These are phyloP conservation scores for Oxystoma pomonae DNA, from an alignment of 2,888 invertebrate species.

Conservation along the genomic window DNA sequence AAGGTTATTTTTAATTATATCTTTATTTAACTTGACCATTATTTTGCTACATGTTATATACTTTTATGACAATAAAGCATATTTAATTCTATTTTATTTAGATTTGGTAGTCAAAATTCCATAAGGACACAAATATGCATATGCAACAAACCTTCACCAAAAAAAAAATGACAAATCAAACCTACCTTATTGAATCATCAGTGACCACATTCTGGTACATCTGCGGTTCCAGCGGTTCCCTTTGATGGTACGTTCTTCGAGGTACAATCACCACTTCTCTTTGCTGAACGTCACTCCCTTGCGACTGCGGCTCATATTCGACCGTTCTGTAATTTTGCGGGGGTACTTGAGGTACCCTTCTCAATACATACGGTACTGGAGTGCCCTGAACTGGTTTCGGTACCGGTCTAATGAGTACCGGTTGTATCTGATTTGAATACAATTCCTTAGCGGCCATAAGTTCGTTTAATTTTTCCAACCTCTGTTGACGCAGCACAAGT, in stretches of 20 bases:
- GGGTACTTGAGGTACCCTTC: conserved; percentile 2
- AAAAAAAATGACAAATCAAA: not conserved
- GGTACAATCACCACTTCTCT: not conserved
- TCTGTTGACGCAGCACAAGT: conserved; percentile 60
- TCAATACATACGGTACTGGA: not conserved
- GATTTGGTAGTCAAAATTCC: no score
- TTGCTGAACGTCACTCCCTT: not conserved
- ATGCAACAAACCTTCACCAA: not conserved
- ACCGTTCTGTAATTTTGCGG: not conserved
- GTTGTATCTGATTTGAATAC: conserved; percentile 15
- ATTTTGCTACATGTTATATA: no score
- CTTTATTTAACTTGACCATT: no score
- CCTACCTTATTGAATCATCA: not conserved
- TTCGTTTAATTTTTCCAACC: conserved; percentile 54
- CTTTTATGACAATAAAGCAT: no score
- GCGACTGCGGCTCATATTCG: not conserved
- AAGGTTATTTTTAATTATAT: no score
- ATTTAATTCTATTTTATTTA: no score
- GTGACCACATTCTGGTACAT: not conserved
- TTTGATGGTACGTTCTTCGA: not conserved
- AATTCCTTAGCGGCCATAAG: conserved; percentile 30
- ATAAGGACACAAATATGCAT: no score
- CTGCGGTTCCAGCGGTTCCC: not conserved
- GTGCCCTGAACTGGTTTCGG: not conserved
- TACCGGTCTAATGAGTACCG: conserved; percentile 1